Conservation (phyloP, 2,797 vertebrate genomes). For the Dryobates pubescens region DNA sequence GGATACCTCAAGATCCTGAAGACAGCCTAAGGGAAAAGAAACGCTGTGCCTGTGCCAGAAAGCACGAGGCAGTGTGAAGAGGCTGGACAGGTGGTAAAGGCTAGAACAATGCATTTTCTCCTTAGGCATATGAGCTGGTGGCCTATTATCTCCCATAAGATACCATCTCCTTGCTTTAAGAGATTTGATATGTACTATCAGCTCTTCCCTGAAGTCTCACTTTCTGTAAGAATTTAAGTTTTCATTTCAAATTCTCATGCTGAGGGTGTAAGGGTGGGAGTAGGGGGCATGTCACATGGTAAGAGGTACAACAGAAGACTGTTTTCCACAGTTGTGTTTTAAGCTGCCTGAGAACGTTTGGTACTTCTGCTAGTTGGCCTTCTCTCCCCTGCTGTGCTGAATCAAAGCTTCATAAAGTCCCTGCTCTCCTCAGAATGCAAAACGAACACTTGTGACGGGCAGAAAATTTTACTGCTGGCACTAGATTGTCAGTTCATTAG, state of each 20-base stretch:
- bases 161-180: not conserved
- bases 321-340: not conserved
- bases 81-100: not conserved
- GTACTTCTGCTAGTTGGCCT: slow-evolving; percentile 14
- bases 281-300: not conserved
- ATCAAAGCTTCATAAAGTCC: slow-evolving; percentile 61
- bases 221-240: not conserved
- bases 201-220: not conserved
- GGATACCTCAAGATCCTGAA: not conserved
- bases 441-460: slow-evolving; percentile 44
- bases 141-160: not conserved
- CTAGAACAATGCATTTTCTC: not conserved
- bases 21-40: not conserved
- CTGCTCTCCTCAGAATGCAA: slow-evolving; percentile 37
- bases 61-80: not conserved
- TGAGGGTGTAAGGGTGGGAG: not conserved
- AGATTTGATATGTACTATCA: not conserved
- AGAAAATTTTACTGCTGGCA: slow-evolving; percentile 38
- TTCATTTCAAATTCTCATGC: not conserved
- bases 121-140: not conserved
- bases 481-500: not conserved
- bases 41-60: not conserved
- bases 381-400: slow-evolving; percentile 49
- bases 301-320: not conserved
- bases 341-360: not conserved